Evolutionary conservation across 2,797 vertebrate species (phyloP), one percentile per base, ranked within the genome.

Genomic region (Atherinosoma microstoma): DNA sequence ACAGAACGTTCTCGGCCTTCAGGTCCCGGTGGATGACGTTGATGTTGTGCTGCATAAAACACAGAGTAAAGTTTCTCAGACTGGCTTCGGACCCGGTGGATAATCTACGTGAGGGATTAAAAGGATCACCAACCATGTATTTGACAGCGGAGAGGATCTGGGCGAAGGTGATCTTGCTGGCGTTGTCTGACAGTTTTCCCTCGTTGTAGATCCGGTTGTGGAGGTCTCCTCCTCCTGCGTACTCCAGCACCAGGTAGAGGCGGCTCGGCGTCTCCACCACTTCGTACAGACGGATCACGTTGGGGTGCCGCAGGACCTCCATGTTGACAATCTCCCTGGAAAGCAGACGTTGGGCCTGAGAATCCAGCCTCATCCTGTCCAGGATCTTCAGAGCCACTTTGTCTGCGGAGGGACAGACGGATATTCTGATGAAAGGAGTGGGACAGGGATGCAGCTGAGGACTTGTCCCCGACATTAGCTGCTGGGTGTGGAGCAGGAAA

Each of bases 301-400:
- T 98, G 65, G 97, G 96, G 57, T 99, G 97, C 58, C 95, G 95
- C 76, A 99, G 91, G 12, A 88, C 85, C 89, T 99, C 97, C 98
- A 99, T 98, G 93, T 91, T 97, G 73, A 90, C 94, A 87, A 98
- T 97, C 91, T 99, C 98, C 35, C 93, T 92, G 58, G 95, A 96
- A 4, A 99, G 93, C 73, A 98, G 94, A 7, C 94, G 94, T 40
- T 97, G 96, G 3, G 96, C 95, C 84, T 97, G 95, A 69, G 91
- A 57, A 73, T 99, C 97, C 83, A 98, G 82, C 67, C 96, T 93
- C 45, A 93, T 94, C 92, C 97, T 98, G 69, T 99, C 97, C 94
- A 99, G 86, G 87, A 99, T 94, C 93, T 99, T 99, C 86, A 99
- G 94, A 38, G 98, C 98, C 75, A 99, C 98, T 92, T 98, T 99